Evolutionary conservation across 2,113 vertebrate species (phyloP).

Genomic region (Tragulus kanchil): DNA sequence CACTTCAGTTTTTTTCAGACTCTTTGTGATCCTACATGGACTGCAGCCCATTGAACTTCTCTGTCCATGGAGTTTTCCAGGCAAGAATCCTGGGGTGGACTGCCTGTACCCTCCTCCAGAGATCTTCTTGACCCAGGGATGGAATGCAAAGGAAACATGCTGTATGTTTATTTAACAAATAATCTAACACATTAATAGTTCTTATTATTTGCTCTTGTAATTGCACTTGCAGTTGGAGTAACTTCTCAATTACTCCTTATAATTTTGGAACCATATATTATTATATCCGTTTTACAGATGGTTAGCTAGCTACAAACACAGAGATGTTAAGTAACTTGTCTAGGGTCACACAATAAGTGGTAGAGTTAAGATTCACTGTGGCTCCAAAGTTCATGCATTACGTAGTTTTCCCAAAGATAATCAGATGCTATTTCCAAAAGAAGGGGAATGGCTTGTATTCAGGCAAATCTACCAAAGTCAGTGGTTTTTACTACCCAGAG

Average conservation of each 20-base stretch:
- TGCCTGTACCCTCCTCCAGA: neutral
- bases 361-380: neutral
- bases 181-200: neutral
- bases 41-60: rapidly evolving
- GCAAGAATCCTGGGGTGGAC: neutral
- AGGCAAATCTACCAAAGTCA: neutral
- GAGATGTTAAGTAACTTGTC: neutral
- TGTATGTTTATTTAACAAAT: neutral
- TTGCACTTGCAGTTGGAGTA: neutral
- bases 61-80: neutral
- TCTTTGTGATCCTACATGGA: neutral
- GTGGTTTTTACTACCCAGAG: neutral
- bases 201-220: neutral
- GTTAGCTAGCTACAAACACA: neutral
- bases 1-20: rapidly evolving
- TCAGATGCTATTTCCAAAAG: neutral
- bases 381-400: neutral
- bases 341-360: neutral
- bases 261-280: neutral
- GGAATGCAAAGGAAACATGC: neutral
- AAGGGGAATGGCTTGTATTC: neutral
- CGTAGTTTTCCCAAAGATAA: neutral
- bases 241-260: neutral
- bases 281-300: neutral
- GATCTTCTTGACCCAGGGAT: neutral